phyloP scores from a whole-genome alignment of 2,888 invertebrate species.

The Cerceris rybyensis region DNA sequence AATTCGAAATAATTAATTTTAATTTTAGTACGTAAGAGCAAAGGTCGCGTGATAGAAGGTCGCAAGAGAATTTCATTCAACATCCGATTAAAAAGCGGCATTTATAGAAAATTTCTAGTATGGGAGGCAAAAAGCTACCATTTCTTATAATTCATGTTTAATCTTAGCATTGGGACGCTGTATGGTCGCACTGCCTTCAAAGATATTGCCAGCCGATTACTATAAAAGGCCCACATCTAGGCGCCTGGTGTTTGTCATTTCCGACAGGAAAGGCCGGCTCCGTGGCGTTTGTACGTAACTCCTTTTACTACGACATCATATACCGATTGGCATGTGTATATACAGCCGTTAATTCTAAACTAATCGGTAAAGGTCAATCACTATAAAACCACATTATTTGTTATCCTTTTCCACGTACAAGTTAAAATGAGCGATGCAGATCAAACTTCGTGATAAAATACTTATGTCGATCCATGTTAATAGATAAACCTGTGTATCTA shows the following conservation, averaged over 20 bases:
- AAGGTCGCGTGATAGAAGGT: background rate
- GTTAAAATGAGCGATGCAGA: conserved; percentile 7
- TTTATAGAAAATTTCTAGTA: background rate
- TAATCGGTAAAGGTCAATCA: conserved; percentile 28
- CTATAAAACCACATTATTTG: conserved; percentile 23
- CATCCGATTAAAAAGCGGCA: background rate
- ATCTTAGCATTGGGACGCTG: background rate
- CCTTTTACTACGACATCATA: conserved; percentile 53
- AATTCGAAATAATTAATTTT: no score
- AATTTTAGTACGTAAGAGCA: no score
- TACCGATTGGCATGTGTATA: conserved; percentile 37
- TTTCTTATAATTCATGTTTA: background rate
- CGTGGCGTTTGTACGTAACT: conserved; percentile 32
- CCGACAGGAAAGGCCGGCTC: conserved; percentile 69
- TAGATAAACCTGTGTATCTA: no score
- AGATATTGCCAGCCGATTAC: conserved; percentile 59
- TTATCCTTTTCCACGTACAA: conserved; percentile 10
- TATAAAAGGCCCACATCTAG: conserved; percentile 66
- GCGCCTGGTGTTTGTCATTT: conserved; percentile 73
- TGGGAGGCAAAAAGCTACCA: background rate
- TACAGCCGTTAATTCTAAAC: conserved; percentile 30
- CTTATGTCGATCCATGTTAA: no score
- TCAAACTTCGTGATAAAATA: conserved; percentile 4
- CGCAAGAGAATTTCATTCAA: background rate
- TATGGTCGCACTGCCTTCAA: conserved; percentile 12